These are phyloP conservation scores for Selene dorsalis DNA, from an alignment of 2,797 vertebrate genomes.

Conservation along the genomic window DNA sequence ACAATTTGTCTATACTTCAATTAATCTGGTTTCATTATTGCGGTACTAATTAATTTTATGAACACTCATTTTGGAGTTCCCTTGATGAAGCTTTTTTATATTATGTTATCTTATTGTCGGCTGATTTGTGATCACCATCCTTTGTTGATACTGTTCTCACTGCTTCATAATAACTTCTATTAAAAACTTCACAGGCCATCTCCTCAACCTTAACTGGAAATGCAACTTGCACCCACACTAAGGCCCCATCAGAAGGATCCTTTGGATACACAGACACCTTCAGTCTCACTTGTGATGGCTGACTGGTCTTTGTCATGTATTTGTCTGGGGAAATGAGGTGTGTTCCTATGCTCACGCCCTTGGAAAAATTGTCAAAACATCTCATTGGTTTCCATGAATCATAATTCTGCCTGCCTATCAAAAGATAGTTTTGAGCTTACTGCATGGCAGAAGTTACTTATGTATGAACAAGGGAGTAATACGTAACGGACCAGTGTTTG, in stretches of 20 bases:
- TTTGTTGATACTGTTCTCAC: not conserved
- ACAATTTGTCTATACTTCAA: not conserved
- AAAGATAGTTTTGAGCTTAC: slow-evolving; percentile 8
- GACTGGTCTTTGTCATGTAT: slow-evolving; percentile 2
- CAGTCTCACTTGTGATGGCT: not conserved
- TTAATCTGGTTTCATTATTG: not conserved
- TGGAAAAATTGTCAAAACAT: slow-evolving; percentile 23
- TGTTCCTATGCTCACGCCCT: slow-evolving; percentile 9
- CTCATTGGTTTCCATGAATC: slow-evolving; percentile 25
- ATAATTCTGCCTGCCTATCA: slow-evolving; percentile 16
- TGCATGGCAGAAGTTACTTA: slow-evolving; percentile 31
- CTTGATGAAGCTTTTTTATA: not conserved
- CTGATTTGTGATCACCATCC: not conserved
- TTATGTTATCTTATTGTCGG: no score
- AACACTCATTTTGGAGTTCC: not conserved
- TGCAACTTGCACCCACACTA: no score
- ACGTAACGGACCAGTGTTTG: slow-evolving; percentile 51
- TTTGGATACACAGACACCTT: slow-evolving; percentile 1
- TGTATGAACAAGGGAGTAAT: slow-evolving; percentile 41
- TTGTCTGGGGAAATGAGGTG: slow-evolving; percentile 18
- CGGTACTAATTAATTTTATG: not conserved
- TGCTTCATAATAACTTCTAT: not conserved
- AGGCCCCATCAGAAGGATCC: not conserved
- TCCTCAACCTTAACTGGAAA: not conserved
- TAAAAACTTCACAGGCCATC: not conserved